Conservation (phyloP, 2,113 vertebrate species). For the Naja naja region DNA sequence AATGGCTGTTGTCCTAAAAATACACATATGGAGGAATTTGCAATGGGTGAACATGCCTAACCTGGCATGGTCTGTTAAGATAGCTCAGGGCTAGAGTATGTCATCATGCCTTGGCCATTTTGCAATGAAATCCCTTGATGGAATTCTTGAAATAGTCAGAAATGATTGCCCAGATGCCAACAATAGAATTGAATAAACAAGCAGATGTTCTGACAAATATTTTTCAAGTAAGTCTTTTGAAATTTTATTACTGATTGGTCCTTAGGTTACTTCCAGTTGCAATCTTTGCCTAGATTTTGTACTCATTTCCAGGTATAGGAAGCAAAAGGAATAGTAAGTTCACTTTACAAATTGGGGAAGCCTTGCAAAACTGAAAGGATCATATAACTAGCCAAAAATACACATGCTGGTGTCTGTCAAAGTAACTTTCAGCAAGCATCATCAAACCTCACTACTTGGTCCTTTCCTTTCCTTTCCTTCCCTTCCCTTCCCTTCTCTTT, state of each 20-base stretch:
- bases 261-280: slow-evolving; percentile 14
- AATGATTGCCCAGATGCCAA: slow-evolving; percentile 27
- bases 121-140: slow-evolving; percentile 46
- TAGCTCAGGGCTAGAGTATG: slow-evolving; percentile 36
- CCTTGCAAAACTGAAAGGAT: slow-evolving; percentile 78
- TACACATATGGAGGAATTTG: slow-evolving; percentile 59
- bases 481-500: background rate
- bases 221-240: slow-evolving; percentile 12
- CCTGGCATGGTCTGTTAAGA: slow-evolving; percentile 30
- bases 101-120: slow-evolving; percentile 57
- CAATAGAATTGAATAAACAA: background rate
- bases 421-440: slow-evolving; percentile 81
- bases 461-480: background rate
- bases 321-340: slow-evolving; percentile 73
- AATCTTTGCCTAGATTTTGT: slow-evolving; percentile 51
- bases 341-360: slow-evolving; percentile 78
- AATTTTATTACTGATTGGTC: background rate
- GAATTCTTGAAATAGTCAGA: slow-evolving; percentile 50
- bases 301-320: slow-evolving; percentile 74
- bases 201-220: background rate
- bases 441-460: slow-evolving; percentile 68
- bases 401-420: slow-evolving; percentile 97
- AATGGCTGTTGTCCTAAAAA: slow-evolving; percentile 69
- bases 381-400: slow-evolving; percentile 74
- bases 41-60: slow-evolving; percentile 44